phyloP scores from a whole-genome alignment of 2,797 vertebrate genomes.

The Urophycis tenuis region DNA sequence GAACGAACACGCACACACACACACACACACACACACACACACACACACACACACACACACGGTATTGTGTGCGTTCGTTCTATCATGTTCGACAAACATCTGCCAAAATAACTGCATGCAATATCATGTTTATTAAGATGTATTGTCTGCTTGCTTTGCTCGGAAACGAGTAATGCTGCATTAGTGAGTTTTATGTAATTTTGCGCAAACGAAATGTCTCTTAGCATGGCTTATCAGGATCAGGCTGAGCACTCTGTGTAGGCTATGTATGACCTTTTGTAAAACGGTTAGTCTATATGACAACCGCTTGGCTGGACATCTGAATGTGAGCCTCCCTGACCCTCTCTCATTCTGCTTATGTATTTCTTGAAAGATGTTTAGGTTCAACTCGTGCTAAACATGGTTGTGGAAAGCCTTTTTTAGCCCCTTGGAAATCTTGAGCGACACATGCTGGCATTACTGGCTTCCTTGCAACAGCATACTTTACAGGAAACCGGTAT shows the following conservation, averaged over 20 bases:
- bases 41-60: not conserved
- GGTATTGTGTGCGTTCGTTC: conserved; percentile 23
- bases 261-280: not conserved
- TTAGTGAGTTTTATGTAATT: not conserved
- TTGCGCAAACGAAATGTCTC: not conserved
- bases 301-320: not conserved
- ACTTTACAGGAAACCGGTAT: not conserved
- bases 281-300: not conserved
- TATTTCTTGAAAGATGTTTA: not conserved
- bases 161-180: not conserved
- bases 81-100: not conserved
- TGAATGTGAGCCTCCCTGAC: not conserved
- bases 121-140: not conserved
- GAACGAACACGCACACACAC: not conserved
- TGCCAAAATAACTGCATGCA: not conserved
- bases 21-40: not conserved
- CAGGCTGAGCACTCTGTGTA: not conserved
- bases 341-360: not conserved
- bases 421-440: not conserved
- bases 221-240: not conserved
- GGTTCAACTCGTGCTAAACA: not conserved
- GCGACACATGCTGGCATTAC: not conserved
- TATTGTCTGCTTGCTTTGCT: not conserved
- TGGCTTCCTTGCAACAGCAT: not conserved
- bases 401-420: not conserved